Percentiles rank a stretch among this genome's conserved stretches.
Conservation (phyloP, 2,113 vertebrate genomes). For the Tenrec ecaudatus region DNA sequence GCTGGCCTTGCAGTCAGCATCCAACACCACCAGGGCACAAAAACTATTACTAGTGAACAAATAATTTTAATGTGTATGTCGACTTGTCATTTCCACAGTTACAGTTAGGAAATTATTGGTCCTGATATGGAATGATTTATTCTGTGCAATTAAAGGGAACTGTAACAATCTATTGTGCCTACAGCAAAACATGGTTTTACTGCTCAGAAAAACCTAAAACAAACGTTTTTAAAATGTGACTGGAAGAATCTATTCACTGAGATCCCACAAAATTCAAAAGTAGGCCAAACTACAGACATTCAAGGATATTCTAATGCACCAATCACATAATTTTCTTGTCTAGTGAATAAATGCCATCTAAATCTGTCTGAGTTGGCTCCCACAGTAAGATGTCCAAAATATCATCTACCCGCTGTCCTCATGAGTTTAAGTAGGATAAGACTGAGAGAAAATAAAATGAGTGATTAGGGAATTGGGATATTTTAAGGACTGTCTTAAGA, state of each 20-base stretch:
- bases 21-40: no score
- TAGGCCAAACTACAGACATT: conserved; percentile 18
- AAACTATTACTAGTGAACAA: no score
- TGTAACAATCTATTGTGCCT: not conserved
- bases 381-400: conserved; percentile 55
- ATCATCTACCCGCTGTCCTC: conserved; percentile 23
- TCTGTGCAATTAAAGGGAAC: not conserved
- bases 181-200: not conserved
- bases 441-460: conserved; percentile 56
- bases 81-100: conserved; percentile 17
- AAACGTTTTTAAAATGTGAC: conserved; percentile 32
- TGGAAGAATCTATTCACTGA: not conserved
- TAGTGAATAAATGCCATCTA: conserved; percentile 50
- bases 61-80: not conserved
- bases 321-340: conserved; percentile 35
- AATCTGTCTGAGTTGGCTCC: conserved; percentile 53
- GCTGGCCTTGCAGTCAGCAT: no score
- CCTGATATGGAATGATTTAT: not conserved
- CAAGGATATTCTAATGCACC: conserved; percentile 13
- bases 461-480: conserved; percentile 54
- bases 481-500: conserved; percentile 64
- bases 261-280: conserved; percentile 25
- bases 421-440: conserved; percentile 44
- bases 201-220: conserved; percentile 19
- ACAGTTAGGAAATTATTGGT: not conserved